Evolutionary conservation across 2,888 invertebrate genomes (phyloP), one percentile per base, ranked within the genome.

Genomic region (Drosophila neonasuta): DNA sequence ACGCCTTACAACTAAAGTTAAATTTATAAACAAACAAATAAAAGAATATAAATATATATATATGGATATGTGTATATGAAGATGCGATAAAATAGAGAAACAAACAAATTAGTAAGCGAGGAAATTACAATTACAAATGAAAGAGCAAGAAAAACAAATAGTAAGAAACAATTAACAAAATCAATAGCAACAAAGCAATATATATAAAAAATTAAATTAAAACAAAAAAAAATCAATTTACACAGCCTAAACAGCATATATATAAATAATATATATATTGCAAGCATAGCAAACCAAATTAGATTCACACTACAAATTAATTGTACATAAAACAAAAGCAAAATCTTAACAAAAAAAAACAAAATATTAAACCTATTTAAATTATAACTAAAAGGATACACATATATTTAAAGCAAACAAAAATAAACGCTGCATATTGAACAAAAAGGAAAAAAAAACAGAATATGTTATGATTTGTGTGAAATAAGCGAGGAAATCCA

Each of bases 1-100:
- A 76, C 67, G 80, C 80, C 80, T 80, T 80, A 80, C 68, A 60
- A 68, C 46, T 67, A 83, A 72, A 70, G 58, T 64, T 68, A 80
- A 63, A 76, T 67, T 65, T 51, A 77, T 63, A 62, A 65, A 60
- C 64, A 67, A 44, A 49, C 41, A 36, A 60, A 56, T 20, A 48
- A 24, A 41, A 24, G 24, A 5, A 45, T 17, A 64, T 51, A 55
- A 32, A 51, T 24, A 54, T 46, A 50, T 50, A 50, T 39, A 55
- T 52, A 56, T 58, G 57, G 29, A 57, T 57, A 61, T 66, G 52
- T 57, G 69, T 68, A 71, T 39, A 68, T 66, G 71, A 67, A 55
- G 39, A 41, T 39, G 52, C 56, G 24, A 45, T 24, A 55, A 59
- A 41, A 51, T 44, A 59, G 39, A 39, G n/a, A 20, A 64, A 41